Conservation (phyloP, 1,140 invertebrate genomes). For the Rhynchophorus ferrugineus region DNA sequence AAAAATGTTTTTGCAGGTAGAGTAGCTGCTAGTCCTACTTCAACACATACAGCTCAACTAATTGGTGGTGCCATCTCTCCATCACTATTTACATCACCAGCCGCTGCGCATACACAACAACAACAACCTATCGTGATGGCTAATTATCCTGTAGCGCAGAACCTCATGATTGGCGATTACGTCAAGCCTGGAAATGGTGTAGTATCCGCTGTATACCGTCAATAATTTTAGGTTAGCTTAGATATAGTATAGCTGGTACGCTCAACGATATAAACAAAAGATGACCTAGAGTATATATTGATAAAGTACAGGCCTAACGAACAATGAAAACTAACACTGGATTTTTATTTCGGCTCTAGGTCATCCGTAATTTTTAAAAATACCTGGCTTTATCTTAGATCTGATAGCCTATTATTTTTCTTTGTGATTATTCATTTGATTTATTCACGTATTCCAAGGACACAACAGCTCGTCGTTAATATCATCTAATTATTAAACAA, state of each 20-base stretch:
- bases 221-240: conserved; percentile 12
- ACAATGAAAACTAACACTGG: not conserved
- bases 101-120: conserved; percentile 14
- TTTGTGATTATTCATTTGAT: no score
- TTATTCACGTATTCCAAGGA: no score
- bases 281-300: not conserved
- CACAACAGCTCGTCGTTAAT: no score
- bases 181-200: conserved; percentile 47
- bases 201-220: conserved; percentile 36
- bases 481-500: no score
- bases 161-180: conserved; percentile 75
- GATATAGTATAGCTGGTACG: not conserved
- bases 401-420: no score
- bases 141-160: conserved; percentile 65
- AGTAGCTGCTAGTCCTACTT: conserved; percentile 52
- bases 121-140: conserved; percentile 55
- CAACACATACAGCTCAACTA: conserved; percentile 57
- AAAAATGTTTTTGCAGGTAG: no score
- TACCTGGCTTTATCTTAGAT: no score
- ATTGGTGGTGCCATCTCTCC: conserved; percentile 68
- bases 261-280: not conserved
- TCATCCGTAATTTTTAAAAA: no score
- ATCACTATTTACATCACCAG: conserved; percentile 50
- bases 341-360: conserved; percentile 2
- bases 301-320: not conserved